A percentile compares a stretch with the other conserved stretches of the same genome.
These are phyloP conservation scores for Microctonus hyperodae DNA, from an alignment of 2,888 invertebrate genomes.

Conservation along the genomic window DNA sequence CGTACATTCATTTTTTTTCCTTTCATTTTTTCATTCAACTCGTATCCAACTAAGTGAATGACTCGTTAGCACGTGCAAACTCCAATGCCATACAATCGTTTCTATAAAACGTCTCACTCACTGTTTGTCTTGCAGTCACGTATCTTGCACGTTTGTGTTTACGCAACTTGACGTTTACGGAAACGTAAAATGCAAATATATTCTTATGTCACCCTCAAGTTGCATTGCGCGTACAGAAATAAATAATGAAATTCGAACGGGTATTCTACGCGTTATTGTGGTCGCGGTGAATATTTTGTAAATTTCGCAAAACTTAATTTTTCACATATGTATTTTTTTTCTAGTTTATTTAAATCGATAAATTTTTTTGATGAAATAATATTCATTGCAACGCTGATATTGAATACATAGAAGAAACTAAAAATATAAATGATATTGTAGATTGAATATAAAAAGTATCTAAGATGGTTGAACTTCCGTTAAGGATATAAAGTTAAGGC, in stretches of 20 bases:
- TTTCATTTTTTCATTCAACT: not conserved
- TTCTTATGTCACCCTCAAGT: conserved; percentile 44
- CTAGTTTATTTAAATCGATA: too few species aligned
- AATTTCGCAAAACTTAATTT: not conserved
- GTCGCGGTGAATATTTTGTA: conserved; percentile 10
- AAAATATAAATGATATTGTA: not conserved
- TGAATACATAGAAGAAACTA: not conserved
- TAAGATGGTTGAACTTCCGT: not conserved
- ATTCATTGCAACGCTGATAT: too few species aligned
- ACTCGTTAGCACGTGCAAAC: conserved; percentile 36
- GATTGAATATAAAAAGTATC: not conserved
- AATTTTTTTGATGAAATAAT: too few species aligned
- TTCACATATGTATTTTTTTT: conserved; percentile 2
- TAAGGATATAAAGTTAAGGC: not conserved
- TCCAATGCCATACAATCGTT: conserved; percentile 43
- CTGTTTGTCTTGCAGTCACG: conserved; percentile 59
- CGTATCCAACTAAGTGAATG: not conserved
- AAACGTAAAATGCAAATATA: conserved; percentile 43
- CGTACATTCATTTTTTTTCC: not conserved
- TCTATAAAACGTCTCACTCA: conserved; percentile 37
- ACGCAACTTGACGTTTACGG: conserved; percentile 46
- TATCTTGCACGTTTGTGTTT: conserved; percentile 48
- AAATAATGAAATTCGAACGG: conserved; percentile 2
- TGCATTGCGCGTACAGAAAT: conserved; percentile 5
- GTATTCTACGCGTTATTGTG: conserved; percentile 1